Conservation (phyloP, 2,797 vertebrate genomes). For the Amblyraja radiata region DNA sequence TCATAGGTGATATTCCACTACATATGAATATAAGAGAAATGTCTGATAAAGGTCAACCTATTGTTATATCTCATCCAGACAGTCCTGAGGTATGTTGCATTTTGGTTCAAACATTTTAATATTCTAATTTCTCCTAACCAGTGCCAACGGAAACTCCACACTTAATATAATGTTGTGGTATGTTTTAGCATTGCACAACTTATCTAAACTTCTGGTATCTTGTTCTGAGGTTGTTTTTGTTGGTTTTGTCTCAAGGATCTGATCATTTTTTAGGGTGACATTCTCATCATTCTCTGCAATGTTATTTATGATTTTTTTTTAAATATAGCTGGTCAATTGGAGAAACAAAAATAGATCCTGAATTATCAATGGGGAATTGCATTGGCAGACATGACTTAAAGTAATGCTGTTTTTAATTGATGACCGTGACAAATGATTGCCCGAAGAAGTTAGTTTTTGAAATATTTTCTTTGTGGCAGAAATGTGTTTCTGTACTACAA, state of each 20-base stretch:
- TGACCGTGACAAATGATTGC: neutral
- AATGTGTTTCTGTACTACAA: neutral
- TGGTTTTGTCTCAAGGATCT: neutral
- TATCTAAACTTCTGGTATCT: neutral
- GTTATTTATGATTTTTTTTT: too few relatives aligned
- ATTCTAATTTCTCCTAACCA: neutral
- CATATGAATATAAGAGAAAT: constrained; percentile 83
- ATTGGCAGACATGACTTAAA: neutral
- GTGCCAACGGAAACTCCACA: neutral
- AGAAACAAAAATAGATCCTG: neutral
- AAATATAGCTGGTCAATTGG: neutral
- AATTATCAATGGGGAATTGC: neutral
- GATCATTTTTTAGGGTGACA: neutral
- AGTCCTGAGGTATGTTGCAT: constrained; percentile 69
- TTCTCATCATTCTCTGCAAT: neutral
- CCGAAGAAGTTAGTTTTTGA: neutral
- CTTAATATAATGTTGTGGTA: neutral
- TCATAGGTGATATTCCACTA: constrained; percentile 81
- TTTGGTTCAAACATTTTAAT: neutral
- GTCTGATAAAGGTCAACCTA: constrained; percentile 77
- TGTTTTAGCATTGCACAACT: neutral
- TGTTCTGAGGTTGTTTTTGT: neutral
- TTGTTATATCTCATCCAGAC: constrained; percentile 80
- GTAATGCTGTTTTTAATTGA: neutral
- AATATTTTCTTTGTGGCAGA: neutral